phyloP scores from a whole-genome alignment of 2,113 vertebrate species.

The Tragelaphus buxtoni region DNA sequence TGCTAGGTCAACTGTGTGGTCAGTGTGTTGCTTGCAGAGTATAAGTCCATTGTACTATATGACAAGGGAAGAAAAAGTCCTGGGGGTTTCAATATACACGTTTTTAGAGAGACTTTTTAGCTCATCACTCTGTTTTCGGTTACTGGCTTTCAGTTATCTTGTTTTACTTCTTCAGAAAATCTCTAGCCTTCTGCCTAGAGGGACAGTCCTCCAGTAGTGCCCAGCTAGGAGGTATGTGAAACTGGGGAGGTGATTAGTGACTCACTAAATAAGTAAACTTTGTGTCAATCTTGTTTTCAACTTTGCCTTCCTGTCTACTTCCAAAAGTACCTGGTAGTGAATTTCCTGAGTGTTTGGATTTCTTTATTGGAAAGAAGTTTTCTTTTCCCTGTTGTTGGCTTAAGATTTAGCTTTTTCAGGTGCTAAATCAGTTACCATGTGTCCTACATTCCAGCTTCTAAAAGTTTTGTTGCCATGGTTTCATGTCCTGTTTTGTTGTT shows the following conservation, averaged over 20 bases:
- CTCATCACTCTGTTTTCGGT: slow-evolving; percentile 35
- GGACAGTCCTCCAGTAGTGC: background rate
- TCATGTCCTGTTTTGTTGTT: slow-evolving; percentile 7
- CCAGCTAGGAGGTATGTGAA: background rate
- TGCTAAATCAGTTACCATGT: slow-evolving; percentile 25
- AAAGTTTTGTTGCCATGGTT: slow-evolving; percentile 40
- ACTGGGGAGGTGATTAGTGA: background rate
- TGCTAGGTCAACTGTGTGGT: slow-evolving; percentile 16
- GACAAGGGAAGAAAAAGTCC: background rate
- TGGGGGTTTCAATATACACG: background rate
- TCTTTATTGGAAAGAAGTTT: slow-evolving; percentile 20
- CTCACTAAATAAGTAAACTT: background rate
- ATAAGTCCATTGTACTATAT: background rate
- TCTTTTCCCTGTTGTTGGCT: background rate
- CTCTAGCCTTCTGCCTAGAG: background rate
- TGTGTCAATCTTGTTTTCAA: background rate
- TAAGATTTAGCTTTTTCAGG: slow-evolving; percentile 32
- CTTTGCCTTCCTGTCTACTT: slow-evolving; percentile 7
- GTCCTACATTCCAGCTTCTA: background rate
- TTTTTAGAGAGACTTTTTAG: background rate
- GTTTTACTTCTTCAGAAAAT: slow-evolving; percentile 28
- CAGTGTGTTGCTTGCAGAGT: background rate
- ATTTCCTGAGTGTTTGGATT: background rate
- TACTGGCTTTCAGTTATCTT: background rate
- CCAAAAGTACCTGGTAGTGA: background rate